A percentile compares a stretch with the other conserved stretches of the same genome.
Evolutionary conservation across 2,113 vertebrate species (phyloP).

Genomic region (Indri indri): DNA sequence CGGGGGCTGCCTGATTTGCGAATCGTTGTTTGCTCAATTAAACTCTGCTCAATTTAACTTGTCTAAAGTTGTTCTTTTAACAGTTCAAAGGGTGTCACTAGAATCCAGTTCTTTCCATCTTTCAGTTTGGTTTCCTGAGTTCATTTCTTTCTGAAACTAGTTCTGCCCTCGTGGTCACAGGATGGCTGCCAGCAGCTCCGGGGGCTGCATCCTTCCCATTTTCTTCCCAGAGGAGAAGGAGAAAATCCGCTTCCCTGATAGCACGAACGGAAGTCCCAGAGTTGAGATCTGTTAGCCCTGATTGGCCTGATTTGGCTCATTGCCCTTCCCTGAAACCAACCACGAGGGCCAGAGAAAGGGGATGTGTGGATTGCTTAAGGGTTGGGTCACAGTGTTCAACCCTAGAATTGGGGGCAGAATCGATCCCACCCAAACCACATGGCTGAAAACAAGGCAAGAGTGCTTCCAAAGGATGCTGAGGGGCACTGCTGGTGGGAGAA

Average conservation of each 20-base stretch:
- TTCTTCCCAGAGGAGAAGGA: slow-evolving; percentile 10
- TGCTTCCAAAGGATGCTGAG: background rate
- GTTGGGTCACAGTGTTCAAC: background rate
- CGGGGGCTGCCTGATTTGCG: too few species aligned
- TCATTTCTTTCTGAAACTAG: background rate
- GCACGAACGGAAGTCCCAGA: background rate
- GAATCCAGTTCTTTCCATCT: background rate
- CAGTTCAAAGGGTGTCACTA: background rate
- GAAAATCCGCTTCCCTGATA: background rate
- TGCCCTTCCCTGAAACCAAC: background rate
- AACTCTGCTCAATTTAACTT: too few species aligned
- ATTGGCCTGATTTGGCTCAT: background rate
- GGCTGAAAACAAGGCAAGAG: background rate
- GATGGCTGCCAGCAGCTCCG: slow-evolving; percentile 12
- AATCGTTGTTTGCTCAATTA: too few species aligned
- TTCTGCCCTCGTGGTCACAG: background rate
- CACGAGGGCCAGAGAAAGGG: background rate
- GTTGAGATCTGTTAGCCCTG: background rate
- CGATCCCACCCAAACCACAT: background rate
- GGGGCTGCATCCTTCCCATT: background rate
- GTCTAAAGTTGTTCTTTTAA: too few species aligned
- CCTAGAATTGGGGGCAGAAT: background rate
- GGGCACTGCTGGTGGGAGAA: background rate
- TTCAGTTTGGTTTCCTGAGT: background rate
- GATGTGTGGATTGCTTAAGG: background rate